Evolutionary conservation across 64 coral and sea anemone species (phyloP), one percentile per base, ranked within the genome.

Genomic region (Pachyseris speciosa): DNA sequence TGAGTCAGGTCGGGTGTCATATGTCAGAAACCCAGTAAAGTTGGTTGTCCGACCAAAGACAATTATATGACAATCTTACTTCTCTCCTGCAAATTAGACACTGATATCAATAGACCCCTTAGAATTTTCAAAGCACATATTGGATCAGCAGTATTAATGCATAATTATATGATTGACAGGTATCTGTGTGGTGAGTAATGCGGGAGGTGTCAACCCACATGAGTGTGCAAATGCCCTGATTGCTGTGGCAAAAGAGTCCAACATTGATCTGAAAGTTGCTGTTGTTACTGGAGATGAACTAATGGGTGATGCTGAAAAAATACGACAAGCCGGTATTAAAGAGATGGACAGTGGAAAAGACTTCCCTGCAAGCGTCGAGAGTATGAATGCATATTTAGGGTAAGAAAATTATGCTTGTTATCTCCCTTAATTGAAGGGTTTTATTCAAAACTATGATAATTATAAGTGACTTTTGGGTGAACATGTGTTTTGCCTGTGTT

Each of bases 371-470:
- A 58, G 48, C 34, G 79, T 95, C 3, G 92, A 92, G 57, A 99
- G 97, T 33, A 95, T 99, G 90, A 99, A 99, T 93, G 93, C 94
- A 3, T 99, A 99, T 83, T 83, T 95, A 27, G 97, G 97, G 97
- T 95, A 87, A 94, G 83, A 32, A 79, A 1, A 3, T 28, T 16
- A n/a, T n/a, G n/a, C n/a, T n/a, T n/a, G n/a, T n/a, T n/a, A n/a
- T n/a, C n/a, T n/a, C n/a, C n/a, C n/a, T n/a, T n/a, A n/a, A n/a
- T n/a, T n/a, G n/a, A n/a, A n/a, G n/a, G n/a, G n/a, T n/a, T n/a
- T n/a, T n/a, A n/a, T n/a, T n/a, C n/a, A n/a, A n/a, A n/a, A n/a
- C n/a, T n/a, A n/a, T n/a, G n/a, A n/a, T n/a, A n/a, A n/a, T n/a
- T n/a, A n/a, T n/a, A n/a, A n/a, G n/a, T n/a, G n/a, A n/a, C n/a